Conservation (phyloP, 2,888 invertebrate genomes). For the Yponomeuta evonymella region DNA sequence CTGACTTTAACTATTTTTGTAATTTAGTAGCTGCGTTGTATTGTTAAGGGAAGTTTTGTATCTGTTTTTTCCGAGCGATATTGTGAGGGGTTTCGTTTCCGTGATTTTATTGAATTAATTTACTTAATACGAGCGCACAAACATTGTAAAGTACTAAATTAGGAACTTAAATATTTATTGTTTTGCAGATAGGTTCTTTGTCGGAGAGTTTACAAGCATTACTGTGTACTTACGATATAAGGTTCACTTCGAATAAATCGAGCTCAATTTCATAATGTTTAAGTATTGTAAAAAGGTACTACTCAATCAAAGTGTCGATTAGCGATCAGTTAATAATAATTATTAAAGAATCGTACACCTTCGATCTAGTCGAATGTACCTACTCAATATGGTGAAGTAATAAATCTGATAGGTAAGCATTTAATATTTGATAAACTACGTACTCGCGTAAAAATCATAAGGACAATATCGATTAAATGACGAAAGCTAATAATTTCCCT, state of each 20-base stretch:
- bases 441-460: slow-evolving; percentile 73
- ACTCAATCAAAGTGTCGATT: slow-evolving; percentile 53
- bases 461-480: slow-evolving; percentile 74
- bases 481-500: slow-evolving; percentile 51
- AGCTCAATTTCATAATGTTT: slow-evolving; percentile 70
- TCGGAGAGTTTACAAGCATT: slow-evolving; percentile 30
- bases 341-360: slow-evolving; percentile 47
- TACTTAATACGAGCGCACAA: slow-evolving; percentile 66
- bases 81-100: slow-evolving; percentile 44
- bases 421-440: slow-evolving; percentile 70
- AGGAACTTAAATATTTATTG: slow-evolving; percentile 37
- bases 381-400: slow-evolving; percentile 45
- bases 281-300: slow-evolving; percentile 61
- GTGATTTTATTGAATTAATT: slow-evolving; percentile 32
- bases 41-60: slow-evolving; percentile 49
- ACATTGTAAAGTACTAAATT: slow-evolving; percentile 63
- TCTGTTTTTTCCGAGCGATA: slow-evolving; percentile 33
- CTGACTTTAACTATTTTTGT: slow-evolving; percentile 66
- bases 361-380: slow-evolving; percentile 58
- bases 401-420: slow-evolving; percentile 58
- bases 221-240: slow-evolving; percentile 45
- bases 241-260: slow-evolving; percentile 69
- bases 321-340: slow-evolving; percentile 46
- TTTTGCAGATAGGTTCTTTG: slow-evolving; percentile 41
- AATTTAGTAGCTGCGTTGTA: slow-evolving; percentile 52